Evolutionary conservation across 2,888 invertebrate species (phyloP).

Genomic region (Schrankia costaestrigalis): DNA sequence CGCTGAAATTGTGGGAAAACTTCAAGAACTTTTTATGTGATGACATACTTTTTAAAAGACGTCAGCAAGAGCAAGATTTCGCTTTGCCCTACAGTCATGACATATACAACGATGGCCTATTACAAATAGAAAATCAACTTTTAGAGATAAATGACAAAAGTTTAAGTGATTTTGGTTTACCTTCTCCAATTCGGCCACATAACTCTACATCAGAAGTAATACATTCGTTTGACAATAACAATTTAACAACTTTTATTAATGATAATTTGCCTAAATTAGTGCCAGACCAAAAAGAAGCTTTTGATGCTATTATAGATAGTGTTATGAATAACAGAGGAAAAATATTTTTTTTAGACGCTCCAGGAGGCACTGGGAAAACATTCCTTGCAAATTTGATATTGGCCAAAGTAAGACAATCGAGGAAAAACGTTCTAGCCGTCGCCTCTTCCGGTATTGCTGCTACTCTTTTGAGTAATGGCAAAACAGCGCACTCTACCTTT

Average conservation of each 20-base stretch:
- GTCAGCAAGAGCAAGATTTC: conserved; percentile 1
- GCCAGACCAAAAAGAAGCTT: conserved; percentile 18
- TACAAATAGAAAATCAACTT: conserved; percentile 22
- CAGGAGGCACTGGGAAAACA: conserved; percentile 2
- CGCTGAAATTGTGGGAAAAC: conserved; percentile 10
- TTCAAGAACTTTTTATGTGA: conserved; percentile 2
- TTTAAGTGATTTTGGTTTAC: conserved; percentile 25
- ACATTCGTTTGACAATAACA: conserved; percentile 16
- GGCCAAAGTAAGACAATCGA: conserved; percentile 3
- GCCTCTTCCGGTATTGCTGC: conserved; percentile 17
- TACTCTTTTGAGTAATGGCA: conserved; percentile 13
- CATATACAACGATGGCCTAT: conserved; percentile 6
- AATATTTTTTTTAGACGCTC: not conserved
- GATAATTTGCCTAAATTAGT: conserved; percentile 14
- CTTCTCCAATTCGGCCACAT: conserved; percentile 15
- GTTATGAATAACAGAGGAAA: conserved; percentile 5
- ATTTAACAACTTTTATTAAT: conserved; percentile 15
- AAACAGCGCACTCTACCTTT: conserved; percentile 20
- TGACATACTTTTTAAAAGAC: conserved; percentile 1
- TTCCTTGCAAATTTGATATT: conserved; percentile 3
- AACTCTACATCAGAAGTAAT: conserved; percentile 14
- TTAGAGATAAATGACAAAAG: conserved; percentile 18
- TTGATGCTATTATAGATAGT: conserved; percentile 17
- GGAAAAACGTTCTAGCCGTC: conserved; percentile 8
- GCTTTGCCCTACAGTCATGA: conserved; percentile 2